These are phyloP conservation scores for Phortica magna DNA, from an alignment of 2,888 invertebrate species.

Conservation along the genomic window DNA sequence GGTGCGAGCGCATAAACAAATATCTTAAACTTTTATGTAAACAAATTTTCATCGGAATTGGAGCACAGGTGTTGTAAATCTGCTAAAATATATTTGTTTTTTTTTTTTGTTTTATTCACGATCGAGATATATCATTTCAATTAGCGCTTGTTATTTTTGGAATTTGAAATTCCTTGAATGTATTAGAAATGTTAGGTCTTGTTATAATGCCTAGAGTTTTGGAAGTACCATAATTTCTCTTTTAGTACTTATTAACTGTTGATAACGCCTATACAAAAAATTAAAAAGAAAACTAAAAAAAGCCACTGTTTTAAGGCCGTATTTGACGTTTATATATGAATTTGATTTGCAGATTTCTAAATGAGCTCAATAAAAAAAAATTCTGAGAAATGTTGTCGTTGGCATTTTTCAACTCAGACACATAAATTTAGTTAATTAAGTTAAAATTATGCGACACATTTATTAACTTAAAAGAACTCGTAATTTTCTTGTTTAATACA, in stretches of 20 bases:
- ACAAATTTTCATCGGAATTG: slow-evolving; percentile 48
- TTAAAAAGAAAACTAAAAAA: too few species aligned
- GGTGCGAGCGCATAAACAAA: slow-evolving; percentile 4
- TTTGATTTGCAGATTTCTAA: too few species aligned
- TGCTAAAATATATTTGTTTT: background rate
- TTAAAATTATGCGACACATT: slow-evolving; percentile 67
- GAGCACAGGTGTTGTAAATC: slow-evolving; percentile 63
- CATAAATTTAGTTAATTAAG: slow-evolving; percentile 72
- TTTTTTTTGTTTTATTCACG: background rate
- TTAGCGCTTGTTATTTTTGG: slow-evolving; percentile 61
- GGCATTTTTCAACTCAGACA: slow-evolving; percentile 63
- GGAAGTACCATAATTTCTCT: too few species aligned
- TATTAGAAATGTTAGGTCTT: too few species aligned
- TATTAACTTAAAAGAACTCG: slow-evolving; percentile 53
- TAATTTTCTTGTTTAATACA: slow-evolving; percentile 53
- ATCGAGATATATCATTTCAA: background rate
- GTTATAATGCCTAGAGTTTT: too few species aligned
- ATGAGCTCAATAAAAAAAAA: background rate
- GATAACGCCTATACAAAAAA: too few species aligned
- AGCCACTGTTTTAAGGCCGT: too few species aligned
- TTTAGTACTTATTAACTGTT: too few species aligned
- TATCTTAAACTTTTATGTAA: slow-evolving; percentile 43
- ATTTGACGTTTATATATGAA: too few species aligned
- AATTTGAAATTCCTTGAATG: too few species aligned
- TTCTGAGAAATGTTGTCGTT: background rate